Evolutionary conservation across 2,888 invertebrate genomes (phyloP), one percentile per base, ranked within the genome.

Genomic region (Rotaria socialis): DNA sequence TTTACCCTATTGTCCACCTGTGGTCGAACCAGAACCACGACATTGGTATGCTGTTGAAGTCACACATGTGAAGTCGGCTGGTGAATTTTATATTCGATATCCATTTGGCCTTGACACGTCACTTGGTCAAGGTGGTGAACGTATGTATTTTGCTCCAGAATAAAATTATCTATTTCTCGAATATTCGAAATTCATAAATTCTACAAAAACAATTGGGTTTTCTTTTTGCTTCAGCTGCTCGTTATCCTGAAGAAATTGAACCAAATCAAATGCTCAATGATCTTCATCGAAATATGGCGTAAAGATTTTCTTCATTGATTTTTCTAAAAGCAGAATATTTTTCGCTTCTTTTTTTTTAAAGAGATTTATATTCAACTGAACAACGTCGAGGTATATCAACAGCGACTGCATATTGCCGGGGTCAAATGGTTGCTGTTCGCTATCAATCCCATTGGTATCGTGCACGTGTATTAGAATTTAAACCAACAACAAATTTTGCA

Each of bases 51-150:
- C 89, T n/a, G 89, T 90, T 35, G 89, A 89, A 86, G 89, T 91
- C 24, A 89, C 89, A 52, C 88, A 89, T 41, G 88, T 90, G 5
- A 47, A 89, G 35, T 89, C 87, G 80, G 91, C 91, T 1, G 86
- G 87, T 22, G 89, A 89, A 86, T 91, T 91, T 89, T 91, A 90
- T 88, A 89, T 89, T 84, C 88, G 89, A 35, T 88, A 91, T 60
- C 90, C 91, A 24, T 90, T 89, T 87, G 90, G 90, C 7, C 88
- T 88, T 43, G 80, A 80, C 24, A 47, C 41, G 47, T 80, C 80
- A 47, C 80, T 80, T 80, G 80, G 80, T 11, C 80, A n/a, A 80
- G 80, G 47, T 14, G n/a, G 2, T 11, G 47, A 80, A 24, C 80
- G 80, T 80, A 80, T n/a, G 80, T 67, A 67, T 19, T 35, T 35